These are phyloP conservation scores for Colletes latitarsis DNA, from an alignment of 1,140 invertebrate species.

Conservation along the genomic window DNA sequence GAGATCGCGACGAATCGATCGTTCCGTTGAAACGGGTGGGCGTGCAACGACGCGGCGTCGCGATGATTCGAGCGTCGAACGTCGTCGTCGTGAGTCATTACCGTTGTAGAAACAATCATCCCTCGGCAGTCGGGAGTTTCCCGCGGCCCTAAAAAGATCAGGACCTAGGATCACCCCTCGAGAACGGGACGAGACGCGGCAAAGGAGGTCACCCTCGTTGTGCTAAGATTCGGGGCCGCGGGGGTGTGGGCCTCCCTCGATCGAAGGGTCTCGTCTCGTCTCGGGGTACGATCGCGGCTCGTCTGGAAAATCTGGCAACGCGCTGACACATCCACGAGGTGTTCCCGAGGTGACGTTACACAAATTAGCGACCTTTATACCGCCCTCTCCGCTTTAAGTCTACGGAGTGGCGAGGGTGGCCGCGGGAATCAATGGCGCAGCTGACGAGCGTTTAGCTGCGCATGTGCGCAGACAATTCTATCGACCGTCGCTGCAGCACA, in stretches of 20 bases:
- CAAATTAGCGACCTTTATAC: constrained; percentile 72
- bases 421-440: constrained; percentile 78
- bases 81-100: neutral
- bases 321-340: constrained; percentile 23
- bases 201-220: constrained; percentile 41
- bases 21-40: too few species aligned
- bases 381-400: constrained; percentile 76
- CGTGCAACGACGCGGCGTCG: too few species aligned
- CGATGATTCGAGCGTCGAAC: too few species aligned
- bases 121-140: neutral
- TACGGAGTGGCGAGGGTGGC: constrained; percentile 49
- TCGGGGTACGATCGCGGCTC: neutral
- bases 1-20: constrained; percentile 3
- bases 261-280: constrained; percentile 29
- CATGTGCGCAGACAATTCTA: constrained; percentile 79
- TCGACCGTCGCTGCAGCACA: constrained; percentile 78
- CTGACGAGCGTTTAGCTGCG: constrained; percentile 75
- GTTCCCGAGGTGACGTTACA: constrained; percentile 53
- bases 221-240: neutral
- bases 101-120: neutral
- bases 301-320: constrained; percentile 34
- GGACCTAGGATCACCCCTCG: constrained; percentile 12
- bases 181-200: constrained; percentile 20
- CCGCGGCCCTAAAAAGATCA: neutral
- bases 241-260: neutral